Percentiles rank a stretch among this genome's conserved stretches.
phyloP scores from a whole-genome alignment of 2,113 vertebrate genomes.

The Oreocharis arfaki region DNA sequence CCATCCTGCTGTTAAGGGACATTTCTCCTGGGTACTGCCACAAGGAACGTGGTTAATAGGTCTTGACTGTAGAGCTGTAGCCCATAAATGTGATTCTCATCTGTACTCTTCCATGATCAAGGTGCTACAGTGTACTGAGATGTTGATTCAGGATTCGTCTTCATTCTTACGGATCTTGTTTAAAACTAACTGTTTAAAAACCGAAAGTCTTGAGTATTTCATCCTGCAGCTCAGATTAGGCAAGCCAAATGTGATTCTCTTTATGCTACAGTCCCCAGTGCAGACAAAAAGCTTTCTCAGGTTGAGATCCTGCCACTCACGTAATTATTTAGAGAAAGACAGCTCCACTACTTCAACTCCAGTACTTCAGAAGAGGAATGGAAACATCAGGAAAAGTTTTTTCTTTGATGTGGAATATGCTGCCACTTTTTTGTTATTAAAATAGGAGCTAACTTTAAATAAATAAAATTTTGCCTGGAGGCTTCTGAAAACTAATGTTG shows the following conservation, averaged over 20 bases:
- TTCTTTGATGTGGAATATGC: slow-evolving; percentile 70
- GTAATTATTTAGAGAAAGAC: slow-evolving; percentile 52
- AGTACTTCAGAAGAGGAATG: slow-evolving; percentile 66
- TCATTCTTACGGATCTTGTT: background rate
- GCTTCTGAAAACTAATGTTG: slow-evolving; percentile 73
- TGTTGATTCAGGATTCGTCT: background rate
- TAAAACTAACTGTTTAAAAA: slow-evolving; percentile 39
- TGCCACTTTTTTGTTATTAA: slow-evolving; percentile 72
- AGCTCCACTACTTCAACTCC: slow-evolving; percentile 27
- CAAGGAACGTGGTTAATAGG: background rate
- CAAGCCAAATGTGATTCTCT: slow-evolving; percentile 22
- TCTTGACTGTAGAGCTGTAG: background rate
- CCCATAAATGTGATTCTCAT: background rate
- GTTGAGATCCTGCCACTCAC: slow-evolving; percentile 52
- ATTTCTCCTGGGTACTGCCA: background rate
- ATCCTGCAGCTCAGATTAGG: background rate
- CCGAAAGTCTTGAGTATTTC: background rate
- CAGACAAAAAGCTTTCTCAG: slow-evolving; percentile 59
- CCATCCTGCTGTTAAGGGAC: background rate
- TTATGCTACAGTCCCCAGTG: slow-evolving; percentile 9
- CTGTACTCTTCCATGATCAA: background rate
- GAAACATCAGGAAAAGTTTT: slow-evolving; percentile 72
- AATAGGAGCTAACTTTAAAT: slow-evolving; percentile 78
- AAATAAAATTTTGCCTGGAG: slow-evolving; percentile 76
- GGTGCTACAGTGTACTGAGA: background rate